A percentile compares a stretch with the other conserved stretches of the same genome.
Evolutionary conservation across 1,140 invertebrate species (phyloP).

Genomic region (Sminthurinus signatus): DNA sequence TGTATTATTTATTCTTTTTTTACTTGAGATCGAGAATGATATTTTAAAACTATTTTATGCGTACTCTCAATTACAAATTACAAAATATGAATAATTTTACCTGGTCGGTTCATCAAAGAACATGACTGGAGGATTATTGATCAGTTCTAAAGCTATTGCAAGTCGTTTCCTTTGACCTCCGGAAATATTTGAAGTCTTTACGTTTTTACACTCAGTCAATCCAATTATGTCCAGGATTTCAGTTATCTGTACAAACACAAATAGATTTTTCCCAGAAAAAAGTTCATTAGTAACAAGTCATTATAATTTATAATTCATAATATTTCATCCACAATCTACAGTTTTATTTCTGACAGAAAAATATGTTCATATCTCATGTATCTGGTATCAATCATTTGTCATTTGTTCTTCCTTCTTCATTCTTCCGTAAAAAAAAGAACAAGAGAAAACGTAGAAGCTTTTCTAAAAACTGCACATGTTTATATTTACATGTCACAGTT

Average conservation of each 20-base stretch:
- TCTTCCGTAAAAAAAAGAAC: no score
- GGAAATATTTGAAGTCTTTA: constrained; percentile 69
- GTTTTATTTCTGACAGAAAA: neutral
- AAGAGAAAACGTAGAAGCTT: no score
- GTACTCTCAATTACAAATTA: neutral
- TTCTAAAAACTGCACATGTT: no score
- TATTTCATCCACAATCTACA: neutral
- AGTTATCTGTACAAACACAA: constrained; percentile 58
- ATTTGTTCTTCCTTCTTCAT: neutral
- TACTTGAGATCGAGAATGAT: neutral
- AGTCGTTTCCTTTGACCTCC: constrained; percentile 89
- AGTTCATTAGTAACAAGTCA: neutral
- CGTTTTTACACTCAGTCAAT: constrained; percentile 70
- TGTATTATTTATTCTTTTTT: neutral
- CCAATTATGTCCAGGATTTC: constrained; percentile 87
- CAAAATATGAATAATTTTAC: constrained; percentile 4
- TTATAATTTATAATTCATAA: neutral
- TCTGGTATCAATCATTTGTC: neutral
- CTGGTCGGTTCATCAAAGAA: constrained; percentile 98
- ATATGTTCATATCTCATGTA: neutral
- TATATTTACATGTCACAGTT: no score
- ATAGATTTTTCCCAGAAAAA: neutral
- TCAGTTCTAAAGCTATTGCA: constrained; percentile 87
- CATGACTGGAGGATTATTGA: constrained; percentile 94
- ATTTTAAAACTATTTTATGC: neutral